Evolutionary conservation across 1,140 invertebrate species (phyloP), one percentile per base, ranked within the genome.

Genomic region (Lineus longissimus): DNA sequence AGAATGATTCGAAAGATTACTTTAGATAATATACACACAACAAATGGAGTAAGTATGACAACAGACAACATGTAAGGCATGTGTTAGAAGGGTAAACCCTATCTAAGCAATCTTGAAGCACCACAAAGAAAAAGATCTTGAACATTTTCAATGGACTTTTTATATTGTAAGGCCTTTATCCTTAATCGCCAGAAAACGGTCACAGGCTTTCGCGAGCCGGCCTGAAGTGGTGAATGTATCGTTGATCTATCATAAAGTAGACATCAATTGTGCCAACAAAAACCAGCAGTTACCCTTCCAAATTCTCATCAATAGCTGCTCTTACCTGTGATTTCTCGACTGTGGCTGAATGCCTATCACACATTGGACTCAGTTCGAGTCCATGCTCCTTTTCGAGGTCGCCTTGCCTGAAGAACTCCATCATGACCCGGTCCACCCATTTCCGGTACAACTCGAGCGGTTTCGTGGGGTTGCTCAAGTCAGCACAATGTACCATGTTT

Each of bases 401-500:
- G 40, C 95, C 95, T 84, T 98, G 95, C 62, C 91, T 87, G 88
- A 97, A 98, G 86, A 98, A 98, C 80, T 98, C 95, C 76, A 96
- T 93, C 93, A 97, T 96, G 4, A 98, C 87, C 25, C 93, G 84
- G 17, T 88, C 87, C 19, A 97, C 94, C 95, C 97, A 99, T 67
- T 88, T 86, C 73, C 89, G 88, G 80, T 99, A 99, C 15, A 98
- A 82, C 22, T 90, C 86, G 69, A 99, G 84, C 7, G 95, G 95
- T 84, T 98, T 99, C n/a, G 96, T 98, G 56, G 97, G 97, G 83
- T 98, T 99, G 73, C 94, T 97, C 54, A 99, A 85, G 84, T 99
- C 97, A 36, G 96, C 95, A 83, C 97, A 98, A 84, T 99, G 97
- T 69, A 99, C 95, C 86, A 98, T 89, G 84, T 98, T 98, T 85